Conservation (phyloP, 2,113 vertebrate genomes). For the Tachysurus vachellii region DNA sequence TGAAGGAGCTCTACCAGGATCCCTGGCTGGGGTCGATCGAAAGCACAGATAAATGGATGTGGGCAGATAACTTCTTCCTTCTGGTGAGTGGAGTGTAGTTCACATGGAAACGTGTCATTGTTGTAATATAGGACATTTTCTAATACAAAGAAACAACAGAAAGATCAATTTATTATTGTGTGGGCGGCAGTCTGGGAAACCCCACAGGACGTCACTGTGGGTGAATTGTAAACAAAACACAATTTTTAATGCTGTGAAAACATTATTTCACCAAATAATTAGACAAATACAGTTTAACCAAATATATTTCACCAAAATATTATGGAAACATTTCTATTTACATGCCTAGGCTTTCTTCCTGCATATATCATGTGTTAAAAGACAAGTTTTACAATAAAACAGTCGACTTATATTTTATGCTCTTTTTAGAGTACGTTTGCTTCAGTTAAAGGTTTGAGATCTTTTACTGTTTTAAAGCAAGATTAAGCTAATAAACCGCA, state of each 20-base stretch:
- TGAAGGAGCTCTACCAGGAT: constrained; percentile 82
- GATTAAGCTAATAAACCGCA: too few relatives aligned
- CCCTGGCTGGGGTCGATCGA: constrained; percentile 88
- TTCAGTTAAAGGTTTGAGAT: too few relatives aligned
- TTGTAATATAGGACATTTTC: not conserved
- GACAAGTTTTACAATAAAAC: not conserved
- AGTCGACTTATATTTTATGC: not conserved
- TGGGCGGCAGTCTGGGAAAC: not conserved
- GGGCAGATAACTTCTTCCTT: constrained; percentile 93
- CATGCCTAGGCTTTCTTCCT: not conserved
- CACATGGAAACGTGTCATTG: not conserved
- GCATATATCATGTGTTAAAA: not conserved
- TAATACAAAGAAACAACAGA: not conserved
- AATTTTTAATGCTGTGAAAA: too few relatives aligned
- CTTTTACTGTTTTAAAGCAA: too few relatives aligned
- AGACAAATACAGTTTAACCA: too few relatives aligned
- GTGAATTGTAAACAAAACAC: not conserved
- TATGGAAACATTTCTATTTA: not conserved
- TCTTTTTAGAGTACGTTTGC: too few relatives aligned
- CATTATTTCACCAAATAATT: too few relatives aligned
- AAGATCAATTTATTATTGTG: not conserved
- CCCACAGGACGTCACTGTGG: not conserved
- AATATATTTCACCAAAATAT: not conserved
- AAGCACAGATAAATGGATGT: constrained; percentile 80
- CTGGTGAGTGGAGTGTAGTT: constrained; percentile 76